phyloP scores from a whole-genome alignment of 2,797 vertebrate species.

The Chaunax sp. region DNA sequence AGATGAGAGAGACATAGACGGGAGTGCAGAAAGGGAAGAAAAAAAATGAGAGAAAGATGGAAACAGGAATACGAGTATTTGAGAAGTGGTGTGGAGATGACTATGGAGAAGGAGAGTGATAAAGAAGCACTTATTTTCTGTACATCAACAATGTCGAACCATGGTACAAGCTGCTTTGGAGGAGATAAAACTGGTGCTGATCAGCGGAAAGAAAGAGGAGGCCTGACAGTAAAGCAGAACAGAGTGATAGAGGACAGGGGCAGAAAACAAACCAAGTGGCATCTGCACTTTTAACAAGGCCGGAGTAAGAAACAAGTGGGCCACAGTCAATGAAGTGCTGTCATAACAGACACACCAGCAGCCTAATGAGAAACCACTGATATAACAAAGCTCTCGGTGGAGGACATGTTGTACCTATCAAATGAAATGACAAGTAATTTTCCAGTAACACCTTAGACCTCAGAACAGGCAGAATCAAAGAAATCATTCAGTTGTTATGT shows the following conservation, averaged over 20 bases:
- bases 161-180: conserved; percentile 6
- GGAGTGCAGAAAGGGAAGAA: conserved; percentile 6
- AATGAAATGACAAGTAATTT: conserved; percentile 5
- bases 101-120: background rate
- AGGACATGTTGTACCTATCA: background rate
- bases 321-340: conserved; percentile 20
- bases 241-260: conserved; percentile 19
- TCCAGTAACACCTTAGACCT: conserved; percentile 1
- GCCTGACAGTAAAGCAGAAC: conserved; percentile 1
- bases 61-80: background rate
- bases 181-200: conserved; percentile 2
- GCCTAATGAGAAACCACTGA: conserved; percentile 48
- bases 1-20: conserved; percentile 20
- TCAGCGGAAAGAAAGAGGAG: conserved; percentile 1
- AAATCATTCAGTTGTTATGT: background rate
- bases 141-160: conserved; percentile 5
- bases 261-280: conserved; percentile 31
- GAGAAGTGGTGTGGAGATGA: background rate
- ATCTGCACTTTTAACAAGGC: conserved; percentile 55
- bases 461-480: conserved; percentile 13
- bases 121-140: conserved; percentile 9
- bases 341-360: conserved; percentile 27
- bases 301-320: conserved; percentile 26
- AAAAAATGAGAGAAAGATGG: conserved; percentile 14
- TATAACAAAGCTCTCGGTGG: conserved; percentile 11